Evolutionary conservation across 2,888 invertebrate species (phyloP).

Genomic region (Chouioia cunea): DNA sequence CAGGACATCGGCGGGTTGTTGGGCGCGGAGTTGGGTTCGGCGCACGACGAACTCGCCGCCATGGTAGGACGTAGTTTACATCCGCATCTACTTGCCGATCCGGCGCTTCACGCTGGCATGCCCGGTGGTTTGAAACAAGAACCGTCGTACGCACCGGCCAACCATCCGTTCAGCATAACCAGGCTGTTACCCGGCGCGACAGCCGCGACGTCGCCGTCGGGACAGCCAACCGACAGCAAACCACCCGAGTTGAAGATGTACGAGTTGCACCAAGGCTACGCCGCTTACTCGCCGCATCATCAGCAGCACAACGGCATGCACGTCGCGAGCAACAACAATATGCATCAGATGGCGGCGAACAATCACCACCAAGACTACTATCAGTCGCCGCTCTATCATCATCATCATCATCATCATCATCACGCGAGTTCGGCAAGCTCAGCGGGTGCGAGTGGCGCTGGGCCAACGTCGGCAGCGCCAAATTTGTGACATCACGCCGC

Average conservation of each 20-base stretch:
- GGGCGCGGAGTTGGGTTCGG: conserved; percentile 53
- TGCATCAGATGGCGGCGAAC: conserved; percentile 71
- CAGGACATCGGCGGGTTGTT: conserved; percentile 63
- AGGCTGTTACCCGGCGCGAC: conserved; percentile 91
- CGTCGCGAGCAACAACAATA: conserved; percentile 76
- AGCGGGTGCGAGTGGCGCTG: conserved; percentile 42
- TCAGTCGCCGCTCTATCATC: conserved; percentile 82
- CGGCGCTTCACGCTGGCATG: conserved; percentile 72
- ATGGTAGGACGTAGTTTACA: conserved; percentile 78
- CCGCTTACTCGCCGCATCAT: conserved; percentile 45
- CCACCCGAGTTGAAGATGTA: conserved; percentile 90
- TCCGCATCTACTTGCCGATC: conserved; percentile 66
- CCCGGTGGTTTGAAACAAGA: conserved; percentile 82
- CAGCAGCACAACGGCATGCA: conserved; percentile 75
- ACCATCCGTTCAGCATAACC: conserved; percentile 95
- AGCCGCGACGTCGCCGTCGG: conserved; percentile 72
- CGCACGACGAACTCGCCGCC: conserved; percentile 75
- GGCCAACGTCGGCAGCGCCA: conserved; percentile 74
- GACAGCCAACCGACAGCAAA: conserved; percentile 62
- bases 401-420: conserved; percentile 55
- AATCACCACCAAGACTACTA: conserved; percentile 74
- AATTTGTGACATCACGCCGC: conserved; percentile 85
- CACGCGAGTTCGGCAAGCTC: conserved; percentile 55
- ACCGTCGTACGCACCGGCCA: conserved; percentile 84
- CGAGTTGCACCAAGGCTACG: conserved; percentile 77